Percentiles rank a stretch among this genome's conserved stretches.
Evolutionary conservation across 2,888 invertebrate genomes (phyloP).

Genomic region (Spodoptera littoralis): DNA sequence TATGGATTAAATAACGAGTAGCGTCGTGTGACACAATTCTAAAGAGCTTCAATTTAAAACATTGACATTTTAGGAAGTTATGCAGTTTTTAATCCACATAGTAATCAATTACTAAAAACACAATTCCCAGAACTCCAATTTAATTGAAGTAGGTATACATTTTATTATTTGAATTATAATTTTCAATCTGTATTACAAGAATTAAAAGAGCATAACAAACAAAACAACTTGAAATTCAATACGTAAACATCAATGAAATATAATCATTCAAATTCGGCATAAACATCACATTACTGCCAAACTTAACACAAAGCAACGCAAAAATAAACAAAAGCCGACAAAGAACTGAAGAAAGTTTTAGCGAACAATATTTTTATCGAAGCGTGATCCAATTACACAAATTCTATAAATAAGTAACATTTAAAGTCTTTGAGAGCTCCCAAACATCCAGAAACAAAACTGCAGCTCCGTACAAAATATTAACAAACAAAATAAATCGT

Average conservation of each 20-base stretch:
- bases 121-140: too few species aligned
- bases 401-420: conserved; percentile 24
- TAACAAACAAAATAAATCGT: conserved; percentile 83
- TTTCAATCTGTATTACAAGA: too few species aligned
- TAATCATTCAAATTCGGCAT: background rate
- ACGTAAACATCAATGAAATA: background rate
- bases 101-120: too few species aligned
- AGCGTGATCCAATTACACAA: conserved; percentile 25
- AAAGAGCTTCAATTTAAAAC: background rate
- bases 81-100: too few species aligned
- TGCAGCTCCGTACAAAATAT: conserved; percentile 63
- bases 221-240: too few species aligned
- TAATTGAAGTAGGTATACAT: too few species aligned
- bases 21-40: background rate
- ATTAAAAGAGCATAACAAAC: too few species aligned
- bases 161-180: too few species aligned
- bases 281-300: conserved; percentile 10
- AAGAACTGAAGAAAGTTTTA: conserved; percentile 25
- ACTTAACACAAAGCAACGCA: background rate
- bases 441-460: conserved; percentile 24
- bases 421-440: conserved; percentile 19
- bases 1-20: conserved; percentile 13
- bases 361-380: conserved; percentile 14
- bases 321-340: conserved; percentile 15
- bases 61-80: too few species aligned